A percentile compares a stretch with the other conserved stretches of the same genome.
phyloP scores from a whole-genome alignment of 2,113 vertebrate genomes.

The Boulengeromyrus knoepffleri region DNA sequence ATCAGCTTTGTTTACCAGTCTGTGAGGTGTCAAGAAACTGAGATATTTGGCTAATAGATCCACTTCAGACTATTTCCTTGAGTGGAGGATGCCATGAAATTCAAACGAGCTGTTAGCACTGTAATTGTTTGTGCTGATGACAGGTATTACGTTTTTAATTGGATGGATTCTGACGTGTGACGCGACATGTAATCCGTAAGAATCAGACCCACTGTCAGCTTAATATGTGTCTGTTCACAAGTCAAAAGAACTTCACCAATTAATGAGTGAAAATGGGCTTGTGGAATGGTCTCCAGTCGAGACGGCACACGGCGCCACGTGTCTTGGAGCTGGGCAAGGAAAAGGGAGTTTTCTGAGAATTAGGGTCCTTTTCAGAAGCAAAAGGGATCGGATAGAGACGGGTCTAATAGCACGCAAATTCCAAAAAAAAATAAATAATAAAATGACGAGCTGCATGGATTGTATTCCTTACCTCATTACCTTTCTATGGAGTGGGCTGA shows the following conservation, averaged over 20 bases:
- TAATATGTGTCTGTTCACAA: not conserved
- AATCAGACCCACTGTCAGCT: not conserved
- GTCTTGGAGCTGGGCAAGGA: not conserved
- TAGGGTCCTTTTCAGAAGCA: not conserved
- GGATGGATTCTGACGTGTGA: not conserved
- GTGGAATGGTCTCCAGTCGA: not conserved
- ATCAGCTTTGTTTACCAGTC: not conserved
- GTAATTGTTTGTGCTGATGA: slow-evolving; percentile 6
- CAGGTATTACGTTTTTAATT: slow-evolving; percentile 13
- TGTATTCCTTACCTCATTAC: not conserved
- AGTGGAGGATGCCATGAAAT: not conserved
- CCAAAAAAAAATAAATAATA: not conserved
- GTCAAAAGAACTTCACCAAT: slow-evolving; percentile 1
- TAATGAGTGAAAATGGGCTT: slow-evolving; percentile 4
- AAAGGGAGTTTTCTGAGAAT: not conserved
- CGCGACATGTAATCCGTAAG: not conserved
- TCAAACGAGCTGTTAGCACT: not conserved
- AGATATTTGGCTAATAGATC: not conserved
- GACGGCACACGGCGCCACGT: not conserved
- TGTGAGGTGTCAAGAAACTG: not conserved
- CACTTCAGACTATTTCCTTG: not conserved
- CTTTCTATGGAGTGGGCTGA: not conserved
- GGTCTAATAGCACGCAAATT: not conserved
- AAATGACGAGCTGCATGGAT: not conserved
- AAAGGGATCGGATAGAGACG: not conserved